These are phyloP conservation scores for Xestia c-nigrum DNA, from an alignment of 2,888 invertebrate genomes.

Conservation along the genomic window DNA sequence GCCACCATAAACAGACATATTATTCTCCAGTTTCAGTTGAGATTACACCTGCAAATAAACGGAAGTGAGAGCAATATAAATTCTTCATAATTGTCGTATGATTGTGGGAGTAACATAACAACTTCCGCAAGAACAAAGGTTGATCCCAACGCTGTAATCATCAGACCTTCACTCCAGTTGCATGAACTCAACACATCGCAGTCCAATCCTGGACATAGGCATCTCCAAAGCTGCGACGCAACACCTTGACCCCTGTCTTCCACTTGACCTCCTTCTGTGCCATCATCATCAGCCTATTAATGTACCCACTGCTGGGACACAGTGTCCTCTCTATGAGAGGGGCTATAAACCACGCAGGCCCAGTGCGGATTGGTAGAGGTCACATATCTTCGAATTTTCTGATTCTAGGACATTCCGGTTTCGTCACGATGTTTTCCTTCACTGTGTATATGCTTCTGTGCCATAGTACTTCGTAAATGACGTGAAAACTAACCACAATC, in stretches of 20 bases:
- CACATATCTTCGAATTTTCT: no score
- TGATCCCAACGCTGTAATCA: background rate
- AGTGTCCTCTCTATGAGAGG: no score
- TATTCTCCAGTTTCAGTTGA: constrained; percentile 18
- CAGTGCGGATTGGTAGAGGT: no score
- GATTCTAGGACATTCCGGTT: no score
- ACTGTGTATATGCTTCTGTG: no score
- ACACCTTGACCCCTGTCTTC: background rate
- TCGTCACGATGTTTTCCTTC: no score
- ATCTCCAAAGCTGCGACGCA: background rate
- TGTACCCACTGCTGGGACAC: no score
- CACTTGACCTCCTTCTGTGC: background rate
- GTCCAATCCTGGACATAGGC: background rate
- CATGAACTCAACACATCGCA: background rate
- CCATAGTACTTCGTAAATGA: background rate
- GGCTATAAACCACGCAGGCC: no score
- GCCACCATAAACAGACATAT: background rate
- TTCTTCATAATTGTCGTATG: background rate
- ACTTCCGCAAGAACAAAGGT: constrained; percentile 1
- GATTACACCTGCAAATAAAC: constrained; percentile 12
- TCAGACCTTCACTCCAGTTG: background rate
- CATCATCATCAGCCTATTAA: background rate
- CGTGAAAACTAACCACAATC: background rate
- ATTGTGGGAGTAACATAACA: background rate
- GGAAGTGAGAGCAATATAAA: constrained; percentile 5